phyloP scores from a whole-genome alignment of 2,888 invertebrate genomes.

The Enoplolaimus lenunculus region DNA sequence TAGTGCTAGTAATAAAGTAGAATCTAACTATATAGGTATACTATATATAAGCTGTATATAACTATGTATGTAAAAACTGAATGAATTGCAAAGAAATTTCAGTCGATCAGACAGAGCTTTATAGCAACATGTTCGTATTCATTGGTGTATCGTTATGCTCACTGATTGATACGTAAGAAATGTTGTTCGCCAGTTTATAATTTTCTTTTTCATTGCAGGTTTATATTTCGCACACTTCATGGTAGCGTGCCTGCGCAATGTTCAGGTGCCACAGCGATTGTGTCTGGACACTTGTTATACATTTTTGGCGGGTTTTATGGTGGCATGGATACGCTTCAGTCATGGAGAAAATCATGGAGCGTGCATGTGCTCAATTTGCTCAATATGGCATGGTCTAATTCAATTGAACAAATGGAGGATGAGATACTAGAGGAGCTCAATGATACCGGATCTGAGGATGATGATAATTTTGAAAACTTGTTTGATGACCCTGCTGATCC shows the following conservation, averaged over 20 bases:
- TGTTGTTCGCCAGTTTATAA: no score
- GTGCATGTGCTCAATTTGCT: not conserved
- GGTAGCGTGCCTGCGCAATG: not conserved
- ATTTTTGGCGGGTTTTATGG: not conserved
- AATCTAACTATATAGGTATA: no score
- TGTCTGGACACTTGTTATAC: not conserved
- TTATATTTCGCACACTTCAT: not conserved
- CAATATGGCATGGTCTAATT: not conserved
- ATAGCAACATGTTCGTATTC: no score
- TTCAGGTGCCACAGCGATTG: not conserved
- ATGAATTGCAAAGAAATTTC: no score
- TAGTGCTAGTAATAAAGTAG: no score
- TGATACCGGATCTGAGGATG: not conserved
- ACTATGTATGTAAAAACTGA: no score
- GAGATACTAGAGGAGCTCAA: not conserved
- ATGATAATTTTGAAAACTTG: no score
- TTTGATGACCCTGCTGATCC: no score
- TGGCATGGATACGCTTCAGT: not conserved
- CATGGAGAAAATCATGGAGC: not conserved
- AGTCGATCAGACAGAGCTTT: no score
- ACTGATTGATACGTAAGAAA: no score
- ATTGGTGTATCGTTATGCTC: no score
- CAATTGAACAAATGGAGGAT: not conserved
- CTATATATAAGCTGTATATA: no score
- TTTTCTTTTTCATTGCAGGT: not conserved